phyloP scores from a whole-genome alignment of 2,888 invertebrate genomes.

The Drosophila histrio region DNA sequence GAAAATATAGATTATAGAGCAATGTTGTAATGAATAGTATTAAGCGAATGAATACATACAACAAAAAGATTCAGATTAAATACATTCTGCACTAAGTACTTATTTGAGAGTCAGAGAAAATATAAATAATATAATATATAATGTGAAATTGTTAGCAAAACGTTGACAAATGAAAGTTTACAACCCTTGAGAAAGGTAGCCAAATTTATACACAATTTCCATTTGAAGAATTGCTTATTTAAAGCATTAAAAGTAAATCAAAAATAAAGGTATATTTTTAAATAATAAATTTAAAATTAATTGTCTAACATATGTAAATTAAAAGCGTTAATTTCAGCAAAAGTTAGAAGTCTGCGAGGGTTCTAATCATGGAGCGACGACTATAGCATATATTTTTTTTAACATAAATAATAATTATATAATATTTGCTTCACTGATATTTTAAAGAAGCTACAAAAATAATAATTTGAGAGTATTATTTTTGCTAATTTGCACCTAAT shows the following conservation, averaged over 20 bases:
- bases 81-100: no score
- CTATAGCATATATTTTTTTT: background rate
- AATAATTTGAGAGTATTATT: background rate
- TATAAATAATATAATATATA: no score
- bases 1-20: no score
- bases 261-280: no score
- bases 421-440: background rate
- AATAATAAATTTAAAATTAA: no score
- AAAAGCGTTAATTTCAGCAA: background rate
- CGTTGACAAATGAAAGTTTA: background rate
- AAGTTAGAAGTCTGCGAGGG: background rate
- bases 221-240: background rate
- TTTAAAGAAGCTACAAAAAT: background rate
- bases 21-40: no score
- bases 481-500: background rate
- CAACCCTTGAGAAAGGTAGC: no score
- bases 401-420: background rate
- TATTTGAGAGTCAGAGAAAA: no score
- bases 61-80: no score
- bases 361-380: background rate
- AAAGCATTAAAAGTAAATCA: background rate
- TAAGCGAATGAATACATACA: no score
- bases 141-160: no score
- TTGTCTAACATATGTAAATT: background rate
- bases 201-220: background rate